phyloP scores from a whole-genome alignment of 2,888 invertebrate genomes.

The Sphaerophoria rueppellii region DNA sequence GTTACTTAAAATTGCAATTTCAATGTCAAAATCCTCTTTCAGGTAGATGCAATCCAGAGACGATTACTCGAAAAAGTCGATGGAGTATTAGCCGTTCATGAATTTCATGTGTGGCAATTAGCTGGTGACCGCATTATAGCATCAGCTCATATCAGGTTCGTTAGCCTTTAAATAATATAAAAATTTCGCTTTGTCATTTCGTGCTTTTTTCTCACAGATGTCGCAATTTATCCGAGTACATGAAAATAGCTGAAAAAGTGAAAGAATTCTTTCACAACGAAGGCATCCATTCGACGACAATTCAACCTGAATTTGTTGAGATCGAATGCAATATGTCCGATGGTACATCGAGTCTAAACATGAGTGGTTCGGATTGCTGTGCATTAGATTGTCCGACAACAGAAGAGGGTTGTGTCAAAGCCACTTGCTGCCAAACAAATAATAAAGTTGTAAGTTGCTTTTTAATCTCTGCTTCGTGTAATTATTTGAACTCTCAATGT shows the following conservation, averaged over 20 bases:
- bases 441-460: slow-evolving; percentile 79
- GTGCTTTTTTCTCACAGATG: slow-evolving; percentile 84
- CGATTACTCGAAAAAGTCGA: slow-evolving; percentile 94
- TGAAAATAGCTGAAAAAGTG: slow-evolving; percentile 97
- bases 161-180: not conserved
- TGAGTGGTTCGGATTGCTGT: slow-evolving; percentile 86
- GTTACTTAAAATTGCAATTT: not conserved
- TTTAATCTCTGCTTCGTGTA: not conserved
- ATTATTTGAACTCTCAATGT: not conserved
- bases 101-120: slow-evolving; percentile 99
- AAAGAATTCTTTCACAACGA: slow-evolving; percentile 99
- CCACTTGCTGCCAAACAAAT: slow-evolving; percentile 89
- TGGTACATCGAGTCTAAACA: slow-evolving; percentile 82
- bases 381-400: slow-evolving; percentile 94
- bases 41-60: slow-evolving; percentile 95
- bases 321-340: slow-evolving; percentile 84
- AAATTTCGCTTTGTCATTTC: not conserved
- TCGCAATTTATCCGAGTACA: slow-evolving; percentile 96
- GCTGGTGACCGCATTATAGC: slow-evolving; percentile 98
- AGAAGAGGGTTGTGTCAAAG: slow-evolving; percentile 91
- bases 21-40: slow-evolving; percentile 58
- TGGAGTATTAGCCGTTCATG: slow-evolving; percentile 97
- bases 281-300: slow-evolving; percentile 99
- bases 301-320: slow-evolving; percentile 98
- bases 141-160: slow-evolving; percentile 95